Evolutionary conservation across 2,888 invertebrate species (phyloP), one percentile per base, ranked within the genome.

Genomic region (Bibio marci): DNA sequence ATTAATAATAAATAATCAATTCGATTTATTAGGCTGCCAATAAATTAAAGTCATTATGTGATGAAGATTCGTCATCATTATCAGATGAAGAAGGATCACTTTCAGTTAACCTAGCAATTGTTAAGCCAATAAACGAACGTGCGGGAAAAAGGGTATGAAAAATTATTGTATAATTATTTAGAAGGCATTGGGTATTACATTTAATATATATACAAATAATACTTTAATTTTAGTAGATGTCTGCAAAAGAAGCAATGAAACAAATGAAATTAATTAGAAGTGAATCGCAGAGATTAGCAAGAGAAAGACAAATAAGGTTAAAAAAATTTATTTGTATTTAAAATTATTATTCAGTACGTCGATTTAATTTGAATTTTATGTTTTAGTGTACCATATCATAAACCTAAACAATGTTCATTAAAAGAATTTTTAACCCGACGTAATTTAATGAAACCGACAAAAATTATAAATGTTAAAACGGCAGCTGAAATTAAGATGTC

Each of bases 221-320:
- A 12, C 8, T 18, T 45, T 41, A 25, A 46, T 22, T 48, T 49
- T n/a, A n/a, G 11, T 48, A 76, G 74, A 73, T 73, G 59, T 71
- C 77, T 12, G 72, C 72, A 12, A 76, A 74, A 53, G 68, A 72
- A 54, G 76, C 77, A 25, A 66, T 73, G 50, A 70, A 76, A 49
- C 76, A 77, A 42, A 74, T 77, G 65, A 72, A 73, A 48, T 71
- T 79, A 50, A 81, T 90, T 44, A 76, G 77, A 52, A 83, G 86
- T 56, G 87, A 86, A 59, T 80, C 81, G 0, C 87, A 90, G 57
- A 66, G 87, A 40, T 68, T 85, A 63, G 55, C 83, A 10, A 66
- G 91, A 47, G 83, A 88, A 55, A 73, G 75, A 14, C 64, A 72
- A 42, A 67, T 88, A 14, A 52, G 47, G 55, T 52, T 46, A 43